Evolutionary conservation across 2,888 invertebrate species (phyloP).

Genomic region (Litoditis marina): DNA sequence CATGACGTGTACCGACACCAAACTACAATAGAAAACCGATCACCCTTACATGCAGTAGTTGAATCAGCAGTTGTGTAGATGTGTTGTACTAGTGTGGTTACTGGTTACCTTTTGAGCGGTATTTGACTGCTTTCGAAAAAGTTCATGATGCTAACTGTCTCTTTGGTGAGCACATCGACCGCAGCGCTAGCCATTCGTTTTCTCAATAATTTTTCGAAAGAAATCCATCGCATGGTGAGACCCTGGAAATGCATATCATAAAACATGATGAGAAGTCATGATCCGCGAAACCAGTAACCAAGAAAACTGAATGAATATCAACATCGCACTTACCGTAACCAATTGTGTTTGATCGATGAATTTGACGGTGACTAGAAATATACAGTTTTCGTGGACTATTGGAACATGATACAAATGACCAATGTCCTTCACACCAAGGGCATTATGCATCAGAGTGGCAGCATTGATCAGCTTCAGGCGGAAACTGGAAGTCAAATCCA

Average conservation of each 20-base stretch:
- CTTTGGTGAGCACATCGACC: conserved; percentile 79
- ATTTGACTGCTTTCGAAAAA: conserved; percentile 80
- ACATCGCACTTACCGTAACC: conserved; percentile 66
- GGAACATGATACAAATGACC: conserved; percentile 91
- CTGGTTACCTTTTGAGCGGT: conserved; percentile 70
- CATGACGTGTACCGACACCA: no score
- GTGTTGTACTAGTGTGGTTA: no score
- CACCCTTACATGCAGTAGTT: no score
- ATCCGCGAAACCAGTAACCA: no score
- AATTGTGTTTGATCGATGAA: conserved; percentile 78
- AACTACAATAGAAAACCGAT: no score
- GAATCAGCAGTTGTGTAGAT: no score
- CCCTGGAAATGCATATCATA: conserved; percentile 68
- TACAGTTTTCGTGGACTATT: conserved; percentile 80
- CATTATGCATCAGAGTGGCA: conserved; percentile 79
- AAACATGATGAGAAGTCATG: not conserved
- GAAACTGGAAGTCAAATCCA: conserved; percentile 45
- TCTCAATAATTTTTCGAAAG: conserved; percentile 77
- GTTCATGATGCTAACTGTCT: conserved; percentile 74
- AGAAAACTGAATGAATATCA: no score
- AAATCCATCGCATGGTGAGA: conserved; percentile 86
- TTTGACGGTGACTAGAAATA: conserved; percentile 84
- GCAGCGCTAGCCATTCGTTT: conserved; percentile 68
- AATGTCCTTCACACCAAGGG: conserved; percentile 81
- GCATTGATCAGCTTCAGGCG: conserved; percentile 79